Percentiles rank a stretch among this genome's conserved stretches.
Conservation (phyloP, 2,113 vertebrate species). For the Cebidichthys violaceus region DNA sequence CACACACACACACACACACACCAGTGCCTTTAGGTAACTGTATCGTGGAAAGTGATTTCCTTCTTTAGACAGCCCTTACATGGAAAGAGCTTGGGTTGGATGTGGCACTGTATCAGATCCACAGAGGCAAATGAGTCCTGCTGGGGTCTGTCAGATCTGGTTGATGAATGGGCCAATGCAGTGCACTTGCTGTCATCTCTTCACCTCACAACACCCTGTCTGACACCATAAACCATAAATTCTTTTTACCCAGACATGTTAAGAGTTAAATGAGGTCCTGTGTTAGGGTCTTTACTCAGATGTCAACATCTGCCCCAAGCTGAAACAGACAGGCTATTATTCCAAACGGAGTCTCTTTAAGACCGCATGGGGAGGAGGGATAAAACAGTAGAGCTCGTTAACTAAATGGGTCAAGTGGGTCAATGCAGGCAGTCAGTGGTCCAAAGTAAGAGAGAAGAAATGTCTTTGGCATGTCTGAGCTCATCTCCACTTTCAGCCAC, state of each 20-base stretch:
- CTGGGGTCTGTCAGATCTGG: constrained; percentile 55
- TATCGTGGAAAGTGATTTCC: constrained; percentile 71
- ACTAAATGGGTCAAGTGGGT: constrained; percentile 69
- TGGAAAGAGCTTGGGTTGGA: constrained; percentile 73
- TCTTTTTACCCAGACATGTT: neutral
- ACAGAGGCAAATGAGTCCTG: constrained; percentile 65
- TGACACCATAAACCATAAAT: constrained; percentile 24
- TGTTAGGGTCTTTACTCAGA: neutral
- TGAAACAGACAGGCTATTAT: neutral
- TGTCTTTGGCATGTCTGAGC: constrained; percentile 80
- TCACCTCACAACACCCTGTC: constrained; percentile 56
- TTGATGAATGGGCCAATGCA: constrained; percentile 52
- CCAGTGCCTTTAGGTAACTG: constrained; percentile 58
- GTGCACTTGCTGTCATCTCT: constrained; percentile 47
- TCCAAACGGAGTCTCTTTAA: neutral
- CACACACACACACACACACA: constrained; percentile 4
- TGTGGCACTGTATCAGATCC: constrained; percentile 70
- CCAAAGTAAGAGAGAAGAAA: constrained; percentile 74
- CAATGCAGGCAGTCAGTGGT: constrained; percentile 51
- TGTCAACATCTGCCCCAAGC: neutral
- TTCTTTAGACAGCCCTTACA: constrained; percentile 80
- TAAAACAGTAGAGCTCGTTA: constrained; percentile 25
- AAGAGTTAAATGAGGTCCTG: constrained; percentile 1
- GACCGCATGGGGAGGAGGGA: neutral
- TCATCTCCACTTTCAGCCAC: constrained; percentile 85